Conservation (phyloP, 2,888 invertebrate species). For the Lithophane ornitopus region DNA sequence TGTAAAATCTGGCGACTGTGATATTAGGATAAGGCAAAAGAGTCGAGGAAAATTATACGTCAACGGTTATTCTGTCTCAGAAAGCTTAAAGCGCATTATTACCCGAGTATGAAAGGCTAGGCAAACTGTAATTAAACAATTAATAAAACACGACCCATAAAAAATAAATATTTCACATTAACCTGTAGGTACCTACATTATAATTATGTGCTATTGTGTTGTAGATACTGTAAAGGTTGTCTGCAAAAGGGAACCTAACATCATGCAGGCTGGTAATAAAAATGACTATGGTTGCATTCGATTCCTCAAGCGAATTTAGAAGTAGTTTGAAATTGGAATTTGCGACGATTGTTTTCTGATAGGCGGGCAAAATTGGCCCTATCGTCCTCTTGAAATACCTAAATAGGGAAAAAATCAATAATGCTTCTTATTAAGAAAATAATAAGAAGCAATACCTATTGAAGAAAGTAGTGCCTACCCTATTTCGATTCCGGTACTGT, state of each 20-base stretch:
- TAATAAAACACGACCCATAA: too few relatives aligned
- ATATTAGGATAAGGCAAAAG: too few relatives aligned
- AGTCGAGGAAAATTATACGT: too few relatives aligned
- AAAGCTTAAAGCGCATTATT: too few relatives aligned
- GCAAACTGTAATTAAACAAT: too few relatives aligned
- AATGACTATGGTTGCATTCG: neutral
- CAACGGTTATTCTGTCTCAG: too few relatives aligned
- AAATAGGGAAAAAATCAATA: neutral
- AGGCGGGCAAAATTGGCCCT: too few relatives aligned
- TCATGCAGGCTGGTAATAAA: neutral
- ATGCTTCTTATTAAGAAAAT: neutral
- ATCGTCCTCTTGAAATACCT: neutral
- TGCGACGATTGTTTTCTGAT: neutral
- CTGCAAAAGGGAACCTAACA: neutral
- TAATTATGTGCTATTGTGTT: neutral
- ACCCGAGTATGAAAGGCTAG: too few relatives aligned
- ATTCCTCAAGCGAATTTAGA: neutral
- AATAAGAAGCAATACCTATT: too few relatives aligned
- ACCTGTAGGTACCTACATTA: neutral
- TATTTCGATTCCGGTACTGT: neutral
- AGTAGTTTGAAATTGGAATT: neutral
- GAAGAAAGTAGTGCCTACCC: too few relatives aligned
- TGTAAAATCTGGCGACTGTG: too few relatives aligned
- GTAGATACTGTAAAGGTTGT: neutral
- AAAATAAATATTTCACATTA: slow-evolving; percentile 16